These are phyloP conservation scores for Malurus melanocephalus DNA, from an alignment of 2,113 vertebrate genomes.

Conservation along the genomic window DNA sequence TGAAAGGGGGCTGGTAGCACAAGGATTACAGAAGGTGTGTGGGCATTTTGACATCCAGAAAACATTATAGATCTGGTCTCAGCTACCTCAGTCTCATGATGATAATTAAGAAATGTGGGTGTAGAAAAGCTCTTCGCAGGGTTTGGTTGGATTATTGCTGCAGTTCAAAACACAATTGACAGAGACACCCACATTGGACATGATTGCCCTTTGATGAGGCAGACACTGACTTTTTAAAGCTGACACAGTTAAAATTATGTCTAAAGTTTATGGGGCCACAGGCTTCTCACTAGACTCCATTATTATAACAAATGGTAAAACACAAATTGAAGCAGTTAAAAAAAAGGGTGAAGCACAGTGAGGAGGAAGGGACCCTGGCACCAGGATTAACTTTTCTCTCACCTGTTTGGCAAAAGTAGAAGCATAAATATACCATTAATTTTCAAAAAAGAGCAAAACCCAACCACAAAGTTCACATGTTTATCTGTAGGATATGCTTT, in stretches of 20 bases:
- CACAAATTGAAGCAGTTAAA: slow-evolving; percentile 39
- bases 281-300: slow-evolving; percentile 63
- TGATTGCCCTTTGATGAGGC: slow-evolving; percentile 77
- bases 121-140: slow-evolving; percentile 71
- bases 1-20: slow-evolving; percentile 65
- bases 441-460: background rate
- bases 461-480: background rate
- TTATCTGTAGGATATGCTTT: background rate
- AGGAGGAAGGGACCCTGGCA: slow-evolving; percentile 2
- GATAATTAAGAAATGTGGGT: slow-evolving; percentile 84
- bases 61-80: slow-evolving; percentile 80
- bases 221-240: slow-evolving; percentile 77
- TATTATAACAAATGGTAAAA: slow-evolving; percentile 68
- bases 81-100: slow-evolving; percentile 79
- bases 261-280: slow-evolving; percentile 69
- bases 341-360: background rate
- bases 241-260: slow-evolving; percentile 77
- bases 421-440: background rate
- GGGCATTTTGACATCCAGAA: slow-evolving; percentile 79
- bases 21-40: slow-evolving; percentile 78
- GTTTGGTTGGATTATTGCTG: slow-evolving; percentile 74
- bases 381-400: background rate
- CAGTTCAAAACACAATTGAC: slow-evolving; percentile 79
- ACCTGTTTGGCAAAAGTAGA: background rate
- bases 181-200: slow-evolving; percentile 76